These are phyloP conservation scores for Alca torda DNA, from an alignment of 2,797 vertebrate species.

Conservation along the genomic window DNA sequence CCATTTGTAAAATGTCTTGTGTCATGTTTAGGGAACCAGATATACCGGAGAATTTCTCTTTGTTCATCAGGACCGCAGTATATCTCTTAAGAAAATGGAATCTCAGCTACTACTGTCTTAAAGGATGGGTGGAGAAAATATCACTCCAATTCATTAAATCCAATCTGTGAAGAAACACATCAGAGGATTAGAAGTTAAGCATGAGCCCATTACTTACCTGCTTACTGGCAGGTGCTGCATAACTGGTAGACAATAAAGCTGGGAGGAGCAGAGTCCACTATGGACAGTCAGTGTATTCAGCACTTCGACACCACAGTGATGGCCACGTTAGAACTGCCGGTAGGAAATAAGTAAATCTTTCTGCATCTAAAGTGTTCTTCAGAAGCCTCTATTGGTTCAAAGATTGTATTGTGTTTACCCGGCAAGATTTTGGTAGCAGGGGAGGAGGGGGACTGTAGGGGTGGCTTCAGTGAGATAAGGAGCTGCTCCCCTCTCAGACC, in stretches of 20 bases:
- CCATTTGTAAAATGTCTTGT: background rate
- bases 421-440: background rate
- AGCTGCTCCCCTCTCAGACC: background rate
- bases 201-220: background rate
- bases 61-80: background rate
- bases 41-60: background rate
- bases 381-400: background rate
- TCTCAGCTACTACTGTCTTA: background rate
- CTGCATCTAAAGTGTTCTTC: background rate
- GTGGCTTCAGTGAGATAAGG: background rate
- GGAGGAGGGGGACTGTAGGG: background rate
- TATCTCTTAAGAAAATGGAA: background rate
- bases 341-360: background rate
- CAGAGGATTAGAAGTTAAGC: background rate
- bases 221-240: background rate
- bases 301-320: too few relatives aligned
- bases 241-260: background rate
- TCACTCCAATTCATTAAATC: background rate
- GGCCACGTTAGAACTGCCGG: background rate
- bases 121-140: background rate
- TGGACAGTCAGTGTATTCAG: background rate
- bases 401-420: accelerated
- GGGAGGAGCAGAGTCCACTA: background rate
- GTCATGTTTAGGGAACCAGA: background rate
- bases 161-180: background rate